Base-by-base conservation (phyloP, 2,888 invertebrate species). In the Podotricha telesiphe region DNA sequence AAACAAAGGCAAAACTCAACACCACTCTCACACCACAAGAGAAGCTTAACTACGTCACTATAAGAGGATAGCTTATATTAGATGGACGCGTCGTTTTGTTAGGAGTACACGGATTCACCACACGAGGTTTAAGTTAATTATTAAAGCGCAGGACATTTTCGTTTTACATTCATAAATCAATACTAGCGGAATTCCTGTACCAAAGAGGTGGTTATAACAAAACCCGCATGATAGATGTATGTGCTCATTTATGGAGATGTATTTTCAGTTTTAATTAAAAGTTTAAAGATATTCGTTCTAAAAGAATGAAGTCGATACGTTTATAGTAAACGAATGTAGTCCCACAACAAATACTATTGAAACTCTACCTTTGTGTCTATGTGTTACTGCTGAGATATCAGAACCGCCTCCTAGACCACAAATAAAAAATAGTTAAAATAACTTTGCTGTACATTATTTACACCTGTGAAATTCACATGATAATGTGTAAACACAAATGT, bases 1-100 rank as follows among this genome's bases (percentile, higher is more conserved):
- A 89, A 92, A 93, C 82, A 90, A 92, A 91, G 82, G 85, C 82
- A 88, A 81, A 89, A 82, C 90, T 93, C 85, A 93, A 88, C 88
- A 83, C 86, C 80, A 86, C 82, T 77, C 80, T 82, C 86, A 84
- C 86, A 87, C 85, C 86, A 83, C 81, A 66, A 28, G 64, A 37
- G 79, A 78, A 74, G 74, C 78, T 50, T 59, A 37, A 45, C 45
- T 74, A 72, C 66, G 78, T 50, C 48, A 47, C 77, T 79, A 74
- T 50, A 68, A 73, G 68, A 73, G 72, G 37, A 28, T 28, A 4
- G 28, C 6, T 4, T 37, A 7, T 8, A 37, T 8, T 6, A 53
- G 20, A 62, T 19, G 22, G 50, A 50, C 19, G 63, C 58, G 34
- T 42, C 65, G 68, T 63, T 56, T 62, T 50, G 71, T 71, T 71